Conservation (phyloP, 23 tunicate genomes). For the Halocynthia roretzi region DNA sequence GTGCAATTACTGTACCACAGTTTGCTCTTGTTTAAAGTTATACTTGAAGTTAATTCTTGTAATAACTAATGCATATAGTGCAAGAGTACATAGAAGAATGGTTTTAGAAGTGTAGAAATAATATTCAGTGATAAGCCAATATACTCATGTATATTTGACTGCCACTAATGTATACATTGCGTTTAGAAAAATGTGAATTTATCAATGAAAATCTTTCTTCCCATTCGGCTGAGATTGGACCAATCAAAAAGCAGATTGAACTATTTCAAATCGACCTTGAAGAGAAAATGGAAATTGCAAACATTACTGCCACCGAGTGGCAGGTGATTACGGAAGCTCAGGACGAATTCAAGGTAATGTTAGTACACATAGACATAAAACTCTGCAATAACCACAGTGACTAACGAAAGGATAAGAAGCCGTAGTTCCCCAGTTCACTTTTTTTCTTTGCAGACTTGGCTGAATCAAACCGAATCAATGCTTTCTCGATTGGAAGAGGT, state of each 20-base stretch:
- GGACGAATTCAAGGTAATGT: constrained; percentile 40
- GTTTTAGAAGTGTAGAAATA: too few relatives aligned
- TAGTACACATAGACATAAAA: too few relatives aligned
- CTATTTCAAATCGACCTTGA: constrained; percentile 33
- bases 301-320: constrained; percentile 41
- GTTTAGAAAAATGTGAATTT: constrained; percentile 29
- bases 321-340: constrained; percentile 18
- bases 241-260: constrained; percentile 26
- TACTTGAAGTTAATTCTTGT: too few relatives aligned
- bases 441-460: constrained; percentile 42
- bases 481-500: constrained; percentile 37
- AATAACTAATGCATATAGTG: too few relatives aligned
- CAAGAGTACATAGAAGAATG: too few relatives aligned
- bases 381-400: neutral
- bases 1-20: too few relatives aligned
- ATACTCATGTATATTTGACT: neutral
- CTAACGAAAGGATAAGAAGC: too few relatives aligned
- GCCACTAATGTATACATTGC: too few relatives aligned
- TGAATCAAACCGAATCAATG: constrained; percentile 9
- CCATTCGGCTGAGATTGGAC: constrained; percentile 20
- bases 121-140: neutral
- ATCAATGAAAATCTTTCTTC: constrained; percentile 23
- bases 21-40: too few relatives aligned
- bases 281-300: constrained; percentile 28
- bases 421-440: too few relatives aligned